Percentiles rank a stretch among this genome's conserved stretches.
Conservation (phyloP, 2,113 vertebrate species). For the Cyanistes caeruleus region DNA sequence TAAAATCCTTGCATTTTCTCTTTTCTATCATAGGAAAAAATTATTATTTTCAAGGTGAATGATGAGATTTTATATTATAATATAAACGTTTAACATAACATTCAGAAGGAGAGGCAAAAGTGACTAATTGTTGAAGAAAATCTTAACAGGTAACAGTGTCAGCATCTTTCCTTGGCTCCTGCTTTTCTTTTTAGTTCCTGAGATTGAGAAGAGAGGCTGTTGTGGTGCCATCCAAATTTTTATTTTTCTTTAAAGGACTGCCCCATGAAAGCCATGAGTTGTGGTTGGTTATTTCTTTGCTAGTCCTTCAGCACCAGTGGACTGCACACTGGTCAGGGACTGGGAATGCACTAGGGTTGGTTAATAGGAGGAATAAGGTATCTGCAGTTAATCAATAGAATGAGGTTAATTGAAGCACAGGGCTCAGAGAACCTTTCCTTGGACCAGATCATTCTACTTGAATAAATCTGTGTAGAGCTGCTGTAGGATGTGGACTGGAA, state of each 20-base stretch:
- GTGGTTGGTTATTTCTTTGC: neutral
- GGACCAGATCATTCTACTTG: neutral
- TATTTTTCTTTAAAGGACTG: neutral
- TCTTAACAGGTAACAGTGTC: neutral
- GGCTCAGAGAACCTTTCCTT: neutral
- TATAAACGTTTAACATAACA: neutral
- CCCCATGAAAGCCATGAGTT: neutral
- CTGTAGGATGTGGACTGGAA: neutral
- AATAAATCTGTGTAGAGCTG: neutral
- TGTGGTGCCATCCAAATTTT: neutral
- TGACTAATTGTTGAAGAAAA: neutral
- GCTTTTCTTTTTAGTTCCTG: neutral
- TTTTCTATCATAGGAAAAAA: neutral
- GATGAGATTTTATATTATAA: neutral
- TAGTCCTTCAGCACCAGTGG: neutral
- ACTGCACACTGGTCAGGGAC: neutral
- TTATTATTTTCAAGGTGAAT: neutral
- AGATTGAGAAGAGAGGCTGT: neutral
- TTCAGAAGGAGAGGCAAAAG: neutral
- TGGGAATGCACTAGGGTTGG: neutral
- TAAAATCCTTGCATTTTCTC: neutral
- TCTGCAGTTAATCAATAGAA: constrained; percentile 54
- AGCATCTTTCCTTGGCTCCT: neutral
- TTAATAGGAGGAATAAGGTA: neutral
- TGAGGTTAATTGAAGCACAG: neutral